These are phyloP conservation scores for Zaprionus lineosus DNA, from an alignment of 2,888 invertebrate species.

Conservation along the genomic window DNA sequence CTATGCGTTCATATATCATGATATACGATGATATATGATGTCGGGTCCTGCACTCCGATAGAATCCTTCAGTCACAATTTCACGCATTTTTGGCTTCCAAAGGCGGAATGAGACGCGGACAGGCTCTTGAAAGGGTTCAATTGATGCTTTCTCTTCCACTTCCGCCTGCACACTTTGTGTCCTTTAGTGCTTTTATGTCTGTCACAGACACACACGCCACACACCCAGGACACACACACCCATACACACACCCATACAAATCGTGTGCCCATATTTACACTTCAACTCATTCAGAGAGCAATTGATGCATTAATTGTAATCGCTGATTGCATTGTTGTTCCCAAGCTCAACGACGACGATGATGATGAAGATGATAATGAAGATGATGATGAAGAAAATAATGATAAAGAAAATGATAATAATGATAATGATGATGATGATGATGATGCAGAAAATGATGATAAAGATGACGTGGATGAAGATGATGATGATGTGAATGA, in stretches of 20 bases:
- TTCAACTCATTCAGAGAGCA: conserved; percentile 54
- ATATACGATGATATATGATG: conserved; percentile 9
- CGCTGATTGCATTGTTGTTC: conserved; percentile 67
- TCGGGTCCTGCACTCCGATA: background rate
- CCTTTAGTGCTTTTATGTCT: background rate
- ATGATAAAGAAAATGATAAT: conserved; percentile 4
- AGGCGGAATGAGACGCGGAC: background rate
- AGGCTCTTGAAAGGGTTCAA: conserved; percentile 43
- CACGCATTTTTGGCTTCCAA: too few species aligned
- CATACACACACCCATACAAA: background rate
- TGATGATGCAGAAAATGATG: too few species aligned
- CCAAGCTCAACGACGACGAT: conserved; percentile 8
- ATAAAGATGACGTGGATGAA: too few species aligned
- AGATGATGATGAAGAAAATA: conserved; percentile 8
- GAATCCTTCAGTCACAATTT: too few species aligned
- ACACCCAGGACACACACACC: background rate
- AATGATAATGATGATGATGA: conserved; percentile 14
- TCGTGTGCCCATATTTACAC: conserved; percentile 45
- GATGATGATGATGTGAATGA: conserved; percentile 9
- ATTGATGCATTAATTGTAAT: conserved; percentile 72
- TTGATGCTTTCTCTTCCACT: conserved; percentile 2
- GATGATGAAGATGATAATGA: conserved; percentile 10
- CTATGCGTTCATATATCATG: too few species aligned
- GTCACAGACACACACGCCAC: background rate
- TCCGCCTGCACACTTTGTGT: background rate